Evolutionary conservation across 1,140 invertebrate species (phyloP).

Genomic region (Drosophila nigrodunni): DNA sequence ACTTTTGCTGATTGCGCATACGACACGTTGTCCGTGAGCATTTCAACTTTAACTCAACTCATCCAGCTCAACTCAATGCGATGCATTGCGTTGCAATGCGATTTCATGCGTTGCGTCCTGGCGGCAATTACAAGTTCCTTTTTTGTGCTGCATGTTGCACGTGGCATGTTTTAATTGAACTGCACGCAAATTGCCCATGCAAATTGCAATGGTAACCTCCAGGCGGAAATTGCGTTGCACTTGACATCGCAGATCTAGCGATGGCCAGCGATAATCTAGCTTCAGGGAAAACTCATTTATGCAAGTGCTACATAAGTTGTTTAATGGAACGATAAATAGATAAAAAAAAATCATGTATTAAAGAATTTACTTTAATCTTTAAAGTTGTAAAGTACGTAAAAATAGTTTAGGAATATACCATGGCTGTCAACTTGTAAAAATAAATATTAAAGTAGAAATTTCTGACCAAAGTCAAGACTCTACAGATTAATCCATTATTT

Average conservation of each 20-base stretch:
- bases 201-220: conserved; percentile 40
- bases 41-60: neutral
- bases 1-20: conserved; percentile 58
- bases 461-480: no score
- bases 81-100: neutral
- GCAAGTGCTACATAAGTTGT: no score
- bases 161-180: conserved; percentile 63
- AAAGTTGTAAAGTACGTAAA: no score
- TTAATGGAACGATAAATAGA: no score
- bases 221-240: conserved; percentile 72
- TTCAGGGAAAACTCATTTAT: no score
- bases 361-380: no score
- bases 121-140: conserved; percentile 20
- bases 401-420: no score
- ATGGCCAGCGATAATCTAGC: conserved; percentile 20
- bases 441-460: no score
- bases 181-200: conserved; percentile 58
- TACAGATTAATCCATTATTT: no score
- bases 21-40: conserved; percentile 23
- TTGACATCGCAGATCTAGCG: conserved; percentile 29
- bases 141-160: conserved; percentile 1
- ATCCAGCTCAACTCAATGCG: neutral
- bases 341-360: no score
- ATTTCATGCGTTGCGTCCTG: neutral
- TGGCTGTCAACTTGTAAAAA: no score